phyloP scores from a whole-genome alignment of 1,140 invertebrate species.

The Aphaenogaster rudis region DNA sequence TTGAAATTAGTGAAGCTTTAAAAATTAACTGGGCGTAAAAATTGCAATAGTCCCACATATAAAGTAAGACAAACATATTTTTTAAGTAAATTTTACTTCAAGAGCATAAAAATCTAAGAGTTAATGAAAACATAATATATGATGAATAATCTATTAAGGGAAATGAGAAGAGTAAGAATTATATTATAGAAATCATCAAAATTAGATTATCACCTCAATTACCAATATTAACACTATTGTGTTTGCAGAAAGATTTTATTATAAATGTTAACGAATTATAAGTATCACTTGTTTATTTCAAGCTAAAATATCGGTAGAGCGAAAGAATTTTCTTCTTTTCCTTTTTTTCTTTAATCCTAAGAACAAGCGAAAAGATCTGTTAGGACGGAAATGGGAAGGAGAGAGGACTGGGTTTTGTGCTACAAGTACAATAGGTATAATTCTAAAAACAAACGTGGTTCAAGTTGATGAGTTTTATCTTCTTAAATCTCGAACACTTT shows the following conservation, averaged over 20 bases:
- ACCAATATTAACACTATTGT: not conserved
- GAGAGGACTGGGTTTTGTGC: constrained; percentile 27
- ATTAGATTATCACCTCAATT: not conserved
- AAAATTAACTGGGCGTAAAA: constrained; percentile 16
- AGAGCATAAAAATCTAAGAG: not conserved
- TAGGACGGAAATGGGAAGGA: not conserved
- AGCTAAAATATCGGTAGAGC: not conserved
- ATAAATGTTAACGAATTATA: constrained; percentile 5
- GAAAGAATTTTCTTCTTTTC: constrained; percentile 8
- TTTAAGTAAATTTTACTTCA: not conserved
- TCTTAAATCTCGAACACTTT: constrained; percentile 26
- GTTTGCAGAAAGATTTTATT: not conserved
- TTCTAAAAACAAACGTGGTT: not conserved
- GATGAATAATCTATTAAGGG: constrained; percentile 5
- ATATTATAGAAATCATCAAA: not conserved
- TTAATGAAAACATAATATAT: not conserved
- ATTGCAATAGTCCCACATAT: not conserved
- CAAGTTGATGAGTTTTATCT: constrained; percentile 78
- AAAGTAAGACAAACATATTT: not conserved
- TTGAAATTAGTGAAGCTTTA: constrained; percentile 2
- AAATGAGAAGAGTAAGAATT: not conserved
- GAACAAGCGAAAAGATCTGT: not conserved
- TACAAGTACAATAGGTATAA: constrained; percentile 54
- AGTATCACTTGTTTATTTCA: constrained; percentile 37
- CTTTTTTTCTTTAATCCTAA: constrained; percentile 1